Evolutionary conservation across 35 echinoderm and acorn worm genomes (phyloP).

Genomic region (Heliocidaris erythrogramma): DNA sequence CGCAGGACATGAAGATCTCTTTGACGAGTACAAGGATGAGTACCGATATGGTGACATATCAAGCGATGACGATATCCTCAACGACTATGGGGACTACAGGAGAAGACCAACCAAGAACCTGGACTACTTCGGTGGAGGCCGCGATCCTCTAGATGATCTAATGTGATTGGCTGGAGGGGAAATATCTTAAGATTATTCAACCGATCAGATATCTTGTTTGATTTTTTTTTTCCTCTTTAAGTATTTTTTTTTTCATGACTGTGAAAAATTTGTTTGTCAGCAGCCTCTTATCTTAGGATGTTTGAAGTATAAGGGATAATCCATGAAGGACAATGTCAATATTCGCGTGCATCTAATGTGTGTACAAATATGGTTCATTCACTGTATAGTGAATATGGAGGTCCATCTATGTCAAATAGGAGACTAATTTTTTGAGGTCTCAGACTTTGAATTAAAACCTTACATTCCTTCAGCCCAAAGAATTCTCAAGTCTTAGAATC

Average conservation of each 20-base stretch:
- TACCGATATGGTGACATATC: constrained; percentile 76
- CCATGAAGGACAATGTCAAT: neutral
- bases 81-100: constrained; percentile 38
- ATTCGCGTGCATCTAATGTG: neutral
- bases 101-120: constrained; percentile 26
- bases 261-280: neutral
- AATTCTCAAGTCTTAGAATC: neutral
- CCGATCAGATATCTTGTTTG: neutral
- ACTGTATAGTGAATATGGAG: neutral
- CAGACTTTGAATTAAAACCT: neutral
- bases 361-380: neutral
- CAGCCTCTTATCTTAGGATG: neutral
- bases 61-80: constrained; percentile 68
- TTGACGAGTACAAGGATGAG: constrained; percentile 82
- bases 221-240: neutral
- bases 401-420: neutral
- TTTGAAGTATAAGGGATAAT: neutral
- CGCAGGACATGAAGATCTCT: constrained; percentile 76
- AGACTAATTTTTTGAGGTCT: neutral
- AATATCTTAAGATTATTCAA: constrained; percentile 3
- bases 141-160: constrained; percentile 22
- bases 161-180: constrained; percentile 31
- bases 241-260: neutral
- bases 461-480: neutral
- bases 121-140: constrained; percentile 31